Evolutionary conservation across 2,797 vertebrate genomes (phyloP).

Genomic region (Hybognathus amarus): DNA sequence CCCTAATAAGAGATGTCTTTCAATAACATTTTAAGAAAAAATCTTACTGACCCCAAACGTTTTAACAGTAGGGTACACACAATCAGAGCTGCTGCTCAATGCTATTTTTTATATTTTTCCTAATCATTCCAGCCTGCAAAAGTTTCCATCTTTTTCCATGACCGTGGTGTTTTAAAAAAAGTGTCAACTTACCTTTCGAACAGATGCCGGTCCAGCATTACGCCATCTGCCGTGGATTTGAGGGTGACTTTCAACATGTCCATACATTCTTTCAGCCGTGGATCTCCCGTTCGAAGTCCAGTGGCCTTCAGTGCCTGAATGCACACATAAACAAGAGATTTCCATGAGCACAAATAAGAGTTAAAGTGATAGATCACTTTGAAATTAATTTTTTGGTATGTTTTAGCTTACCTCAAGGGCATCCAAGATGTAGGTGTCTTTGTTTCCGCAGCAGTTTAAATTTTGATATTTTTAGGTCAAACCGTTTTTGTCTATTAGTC

Average conservation of each 20-base stretch:
- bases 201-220: constrained; percentile 93
- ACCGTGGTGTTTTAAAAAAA: neutral
- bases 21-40: too few relatives aligned
- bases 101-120: constrained; percentile 61
- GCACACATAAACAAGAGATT: constrained; percentile 12
- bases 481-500: too few relatives aligned
- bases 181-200: constrained; percentile 90
- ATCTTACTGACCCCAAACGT: too few relatives aligned
- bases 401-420: too few relatives aligned
- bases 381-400: too few relatives aligned
- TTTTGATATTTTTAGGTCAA: too few relatives aligned
- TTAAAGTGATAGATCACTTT: neutral
- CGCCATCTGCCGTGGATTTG: constrained; percentile 90
- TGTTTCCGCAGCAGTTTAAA: too few relatives aligned
- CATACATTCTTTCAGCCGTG: constrained; percentile 97
- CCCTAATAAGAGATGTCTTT: too few relatives aligned
- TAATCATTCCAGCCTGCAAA: neutral
- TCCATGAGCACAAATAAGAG: neutral
- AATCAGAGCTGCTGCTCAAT: neutral
- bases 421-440: too few relatives aligned
- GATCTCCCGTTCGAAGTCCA: constrained; percentile 92
- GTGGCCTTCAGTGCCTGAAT: constrained; percentile 93
- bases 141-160: neutral
- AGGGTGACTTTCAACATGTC: constrained; percentile 92
- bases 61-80: neutral